Conservation (phyloP, 2,888 invertebrate genomes). For the Abrostola triplasia region DNA sequence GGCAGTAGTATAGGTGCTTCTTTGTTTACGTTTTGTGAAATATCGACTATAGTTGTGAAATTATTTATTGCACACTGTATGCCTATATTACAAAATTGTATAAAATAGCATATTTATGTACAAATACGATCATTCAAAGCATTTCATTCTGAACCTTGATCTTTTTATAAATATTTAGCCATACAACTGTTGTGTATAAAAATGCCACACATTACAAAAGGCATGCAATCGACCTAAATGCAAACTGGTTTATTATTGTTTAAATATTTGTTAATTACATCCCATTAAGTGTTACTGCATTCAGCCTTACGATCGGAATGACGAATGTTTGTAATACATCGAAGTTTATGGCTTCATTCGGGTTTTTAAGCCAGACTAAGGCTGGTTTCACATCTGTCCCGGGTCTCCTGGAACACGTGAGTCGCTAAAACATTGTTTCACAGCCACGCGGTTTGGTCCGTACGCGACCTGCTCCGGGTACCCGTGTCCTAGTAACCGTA, state of each 20-base stretch:
- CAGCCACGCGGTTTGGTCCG: too few species aligned
- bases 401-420: too few species aligned
- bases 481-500: too few species aligned
- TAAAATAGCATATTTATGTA: neutral
- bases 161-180: conserved; percentile 1
- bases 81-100: neutral
- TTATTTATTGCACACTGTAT: neutral
- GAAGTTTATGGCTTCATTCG: neutral
- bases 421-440: too few species aligned
- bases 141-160: neutral
- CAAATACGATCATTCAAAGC: neutral
- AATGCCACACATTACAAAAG: conserved; percentile 24
- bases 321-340: neutral
- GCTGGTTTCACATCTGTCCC: neutral
- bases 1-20: too few species aligned
- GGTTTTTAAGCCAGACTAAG: neutral
- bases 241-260: conserved; percentile 20
- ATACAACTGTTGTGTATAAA: conserved; percentile 11
- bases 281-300: conserved; percentile 34
- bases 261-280: conserved; percentile 39
- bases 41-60: neutral
- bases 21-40: neutral
- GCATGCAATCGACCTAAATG: conserved; percentile 25
- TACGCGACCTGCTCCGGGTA: too few species aligned
- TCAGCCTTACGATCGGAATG: neutral